Evolutionary conservation across 2,888 invertebrate genomes (phyloP).

Genomic region (Timandra comae): DNA sequence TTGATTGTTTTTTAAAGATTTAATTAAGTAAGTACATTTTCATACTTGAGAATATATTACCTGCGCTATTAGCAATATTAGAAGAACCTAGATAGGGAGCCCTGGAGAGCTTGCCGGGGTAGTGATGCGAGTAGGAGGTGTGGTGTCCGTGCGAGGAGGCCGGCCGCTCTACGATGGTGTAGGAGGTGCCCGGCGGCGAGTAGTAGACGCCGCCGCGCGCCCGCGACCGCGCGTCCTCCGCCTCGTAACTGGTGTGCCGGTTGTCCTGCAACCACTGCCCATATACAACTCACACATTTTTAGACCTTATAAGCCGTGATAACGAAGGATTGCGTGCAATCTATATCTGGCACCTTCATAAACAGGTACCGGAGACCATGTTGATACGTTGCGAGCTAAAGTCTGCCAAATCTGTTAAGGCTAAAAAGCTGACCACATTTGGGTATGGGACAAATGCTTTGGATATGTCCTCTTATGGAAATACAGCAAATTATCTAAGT

Average conservation of each 20-base stretch:
- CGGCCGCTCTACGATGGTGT: slow-evolving; percentile 90
- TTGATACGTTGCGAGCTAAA: no score
- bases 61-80: slow-evolving; percentile 73
- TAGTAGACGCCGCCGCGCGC: slow-evolving; percentile 86
- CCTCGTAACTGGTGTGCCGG: slow-evolving; percentile 70
- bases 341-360: no score
- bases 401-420: no score
- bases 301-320: no score
- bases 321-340: no score
- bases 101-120: slow-evolving; percentile 63
- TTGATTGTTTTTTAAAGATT: no score
- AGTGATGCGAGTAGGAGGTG: slow-evolving; percentile 76
- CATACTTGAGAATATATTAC: slow-evolving; percentile 30
- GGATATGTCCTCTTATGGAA: no score
- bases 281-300: slow-evolving; percentile 34
- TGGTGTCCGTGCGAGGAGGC: slow-evolving; percentile 84
- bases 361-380: no score
- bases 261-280: slow-evolving; percentile 65
- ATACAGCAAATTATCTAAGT: neutral
- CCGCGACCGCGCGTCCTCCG: slow-evolving; percentile 67
- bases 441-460: no score
- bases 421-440: no score
- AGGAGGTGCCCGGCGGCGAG: slow-evolving; percentile 92
- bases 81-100: slow-evolving; percentile 84
- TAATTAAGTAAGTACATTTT: no score